These are phyloP conservation scores for Mesoclemmys tuberculata DNA, from an alignment of 2,113 vertebrate species.

Conservation along the genomic window DNA sequence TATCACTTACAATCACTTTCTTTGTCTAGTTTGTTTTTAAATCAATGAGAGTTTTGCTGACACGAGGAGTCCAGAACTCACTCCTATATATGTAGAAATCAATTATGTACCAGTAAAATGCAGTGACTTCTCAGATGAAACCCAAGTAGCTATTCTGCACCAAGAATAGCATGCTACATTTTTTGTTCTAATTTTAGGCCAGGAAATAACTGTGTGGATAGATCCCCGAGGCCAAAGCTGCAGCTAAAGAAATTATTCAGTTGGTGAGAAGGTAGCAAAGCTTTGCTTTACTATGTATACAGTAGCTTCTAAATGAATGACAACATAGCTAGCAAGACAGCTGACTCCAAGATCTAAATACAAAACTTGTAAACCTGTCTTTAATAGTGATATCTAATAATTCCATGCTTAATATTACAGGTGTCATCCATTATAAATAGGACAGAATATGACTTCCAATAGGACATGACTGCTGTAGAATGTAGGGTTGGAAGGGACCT, in stretches of 20 bases:
- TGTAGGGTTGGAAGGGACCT: too few relatives aligned
- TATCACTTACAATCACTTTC: neutral
- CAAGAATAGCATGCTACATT: neutral
- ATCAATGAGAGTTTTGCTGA: neutral
- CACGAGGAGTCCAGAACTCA: neutral
- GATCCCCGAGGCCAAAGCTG: neutral
- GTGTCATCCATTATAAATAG: neutral
- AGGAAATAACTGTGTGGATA: neutral
- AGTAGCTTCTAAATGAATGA: neutral
- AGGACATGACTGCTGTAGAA: too few relatives aligned
- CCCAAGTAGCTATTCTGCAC: neutral
- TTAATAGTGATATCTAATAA: neutral
- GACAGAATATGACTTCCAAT: neutral
- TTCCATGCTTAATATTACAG: neutral
- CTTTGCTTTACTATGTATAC: neutral
- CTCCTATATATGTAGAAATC: neutral
- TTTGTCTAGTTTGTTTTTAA: neutral
- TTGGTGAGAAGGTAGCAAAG: neutral
- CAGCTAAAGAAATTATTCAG: neutral
- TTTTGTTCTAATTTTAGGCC: neutral
- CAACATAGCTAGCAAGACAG: neutral
- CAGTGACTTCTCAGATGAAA: neutral
- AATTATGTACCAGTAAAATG: neutral
- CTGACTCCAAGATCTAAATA: constrained; percentile 17
- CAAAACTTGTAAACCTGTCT: neutral